These are phyloP conservation scores for Anas platyrhynchos DNA, from an alignment of 2,113 vertebrate species.

Conservation along the genomic window DNA sequence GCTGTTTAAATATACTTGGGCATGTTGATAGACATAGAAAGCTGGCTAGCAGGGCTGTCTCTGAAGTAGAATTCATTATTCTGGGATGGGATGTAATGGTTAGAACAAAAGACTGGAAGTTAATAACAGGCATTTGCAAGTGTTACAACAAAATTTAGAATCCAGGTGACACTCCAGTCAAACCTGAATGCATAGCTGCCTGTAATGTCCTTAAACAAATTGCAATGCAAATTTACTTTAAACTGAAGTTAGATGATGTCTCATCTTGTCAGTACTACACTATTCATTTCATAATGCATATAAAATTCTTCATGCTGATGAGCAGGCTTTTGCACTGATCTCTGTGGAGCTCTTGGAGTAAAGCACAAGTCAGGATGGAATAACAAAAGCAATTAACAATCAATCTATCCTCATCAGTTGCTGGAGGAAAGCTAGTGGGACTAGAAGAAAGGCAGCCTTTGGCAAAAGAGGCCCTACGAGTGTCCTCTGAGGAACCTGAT, in stretches of 20 bases:
- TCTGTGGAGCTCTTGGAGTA: not conserved
- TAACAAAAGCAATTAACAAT: not conserved
- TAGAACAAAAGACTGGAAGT: slow-evolving; percentile 36
- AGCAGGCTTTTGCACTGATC: not conserved
- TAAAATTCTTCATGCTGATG: not conserved
- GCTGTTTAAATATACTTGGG: slow-evolving; percentile 30
- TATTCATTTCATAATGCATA: not conserved
- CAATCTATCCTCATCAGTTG: not conserved
- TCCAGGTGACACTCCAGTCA: not conserved
- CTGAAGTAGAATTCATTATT: slow-evolving; percentile 20
- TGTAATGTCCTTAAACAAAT: not conserved
- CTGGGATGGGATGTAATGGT: not conserved
- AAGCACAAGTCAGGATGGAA: not conserved
- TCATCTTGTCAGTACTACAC: not conserved
- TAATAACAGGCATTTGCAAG: slow-evolving; percentile 22
- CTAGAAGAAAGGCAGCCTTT: not conserved
- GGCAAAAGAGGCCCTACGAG: not conserved
- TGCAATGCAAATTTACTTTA: not conserved
- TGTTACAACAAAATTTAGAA: slow-evolving; percentile 21
- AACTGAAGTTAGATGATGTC: not conserved
- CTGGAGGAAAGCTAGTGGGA: not conserved
- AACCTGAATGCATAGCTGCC: not conserved
- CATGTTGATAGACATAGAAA: slow-evolving; percentile 37
- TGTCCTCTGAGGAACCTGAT: not conserved
- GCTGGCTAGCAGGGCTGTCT: slow-evolving; percentile 39